Conservation (phyloP, 2,113 vertebrate species). For the Protobothrops mucrosquamatus region DNA sequence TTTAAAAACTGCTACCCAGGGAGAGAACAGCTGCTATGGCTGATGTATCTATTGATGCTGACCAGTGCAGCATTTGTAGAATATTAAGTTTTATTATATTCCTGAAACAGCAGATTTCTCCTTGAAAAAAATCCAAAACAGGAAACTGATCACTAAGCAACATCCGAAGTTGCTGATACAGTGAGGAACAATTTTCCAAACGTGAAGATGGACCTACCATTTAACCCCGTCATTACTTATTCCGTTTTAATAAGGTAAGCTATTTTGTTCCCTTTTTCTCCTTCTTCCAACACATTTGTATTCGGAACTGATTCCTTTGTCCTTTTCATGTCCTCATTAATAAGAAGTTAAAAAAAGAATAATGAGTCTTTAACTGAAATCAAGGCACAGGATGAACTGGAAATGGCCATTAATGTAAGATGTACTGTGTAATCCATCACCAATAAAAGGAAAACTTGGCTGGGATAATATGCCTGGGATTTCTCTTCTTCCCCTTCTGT, state of each 20-base stretch:
- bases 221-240: background rate
- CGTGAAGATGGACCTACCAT: too few species aligned
- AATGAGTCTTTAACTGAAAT: constrained; percentile 7
- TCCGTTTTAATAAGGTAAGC: background rate
- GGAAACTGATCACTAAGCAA: background rate
- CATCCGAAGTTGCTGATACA: background rate
- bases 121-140: background rate
- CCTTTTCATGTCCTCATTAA: constrained; percentile 10
- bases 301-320: background rate
- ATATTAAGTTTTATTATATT: background rate
- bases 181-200: background rate
- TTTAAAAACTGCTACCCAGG: background rate
- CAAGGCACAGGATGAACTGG: constrained; percentile 6
- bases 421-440: constrained; percentile 7
- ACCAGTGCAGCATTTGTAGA: background rate
- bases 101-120: background rate
- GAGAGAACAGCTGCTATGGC: background rate
- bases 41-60: background rate
- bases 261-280: background rate
- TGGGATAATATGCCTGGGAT: background rate
- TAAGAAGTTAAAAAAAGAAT: constrained; percentile 17
- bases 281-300: background rate
- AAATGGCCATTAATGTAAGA: constrained; percentile 8
- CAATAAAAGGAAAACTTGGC: constrained; percentile 4
- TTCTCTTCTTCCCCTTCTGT: background rate